These are phyloP conservation scores for Pherbina coryleti DNA, from an alignment of 2,888 invertebrate genomes.

Conservation along the genomic window DNA sequence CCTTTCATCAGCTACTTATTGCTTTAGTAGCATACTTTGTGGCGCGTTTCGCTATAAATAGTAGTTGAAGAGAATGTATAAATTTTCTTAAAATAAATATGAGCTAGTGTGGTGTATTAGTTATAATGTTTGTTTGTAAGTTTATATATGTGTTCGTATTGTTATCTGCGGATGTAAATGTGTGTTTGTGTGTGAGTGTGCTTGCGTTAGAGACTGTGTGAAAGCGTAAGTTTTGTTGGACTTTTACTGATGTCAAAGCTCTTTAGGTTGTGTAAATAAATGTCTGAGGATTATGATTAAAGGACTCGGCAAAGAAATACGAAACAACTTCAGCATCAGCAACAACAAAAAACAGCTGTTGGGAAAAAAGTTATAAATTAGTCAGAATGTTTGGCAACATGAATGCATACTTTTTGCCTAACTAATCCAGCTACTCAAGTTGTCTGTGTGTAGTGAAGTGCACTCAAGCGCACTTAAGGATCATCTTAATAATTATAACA, in stretches of 20 bases:
- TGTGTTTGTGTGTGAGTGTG: background rate
- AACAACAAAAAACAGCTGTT: too few species aligned
- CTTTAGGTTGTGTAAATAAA: too few species aligned
- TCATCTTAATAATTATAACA: background rate
- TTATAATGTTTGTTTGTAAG: too few species aligned
- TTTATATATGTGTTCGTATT: background rate
- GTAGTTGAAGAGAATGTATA: conserved; percentile 10
- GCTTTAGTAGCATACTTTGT: background rate
- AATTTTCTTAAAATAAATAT: conserved; percentile 28
- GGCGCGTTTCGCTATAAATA: background rate
- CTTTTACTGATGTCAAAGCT: too few species aligned
- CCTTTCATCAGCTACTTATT: conserved; percentile 29
- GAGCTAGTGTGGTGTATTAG: background rate
- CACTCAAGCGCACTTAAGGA: conserved; percentile 4
- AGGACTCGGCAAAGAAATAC: too few species aligned
- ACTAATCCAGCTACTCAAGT: background rate
- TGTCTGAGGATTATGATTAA: too few species aligned
- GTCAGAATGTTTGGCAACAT: too few species aligned
- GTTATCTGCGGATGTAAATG: background rate
- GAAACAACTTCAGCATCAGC: too few species aligned
- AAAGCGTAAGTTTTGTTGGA: too few species aligned
- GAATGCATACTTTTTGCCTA: too few species aligned
- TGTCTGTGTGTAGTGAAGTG: background rate
- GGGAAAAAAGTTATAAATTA: too few species aligned
- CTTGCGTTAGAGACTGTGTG: too few species aligned